These are phyloP conservation scores for Larimichthys polyactis DNA, from an alignment of 2,113 vertebrate genomes.

Conservation along the genomic window DNA sequence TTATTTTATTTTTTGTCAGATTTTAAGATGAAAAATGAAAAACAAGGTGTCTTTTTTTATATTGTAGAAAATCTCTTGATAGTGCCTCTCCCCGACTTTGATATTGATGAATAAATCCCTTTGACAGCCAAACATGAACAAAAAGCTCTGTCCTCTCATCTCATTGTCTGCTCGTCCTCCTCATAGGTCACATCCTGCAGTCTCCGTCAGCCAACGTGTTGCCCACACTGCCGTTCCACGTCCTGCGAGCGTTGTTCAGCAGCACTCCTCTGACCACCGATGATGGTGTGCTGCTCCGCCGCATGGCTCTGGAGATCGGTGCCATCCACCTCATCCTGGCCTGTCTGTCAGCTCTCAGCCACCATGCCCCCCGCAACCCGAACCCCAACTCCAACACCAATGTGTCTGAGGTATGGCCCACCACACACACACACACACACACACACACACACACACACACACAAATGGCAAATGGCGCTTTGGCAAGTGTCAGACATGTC, in stretches of 20 bases:
- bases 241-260: conserved; percentile 94
- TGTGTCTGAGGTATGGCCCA: conserved; percentile 90
- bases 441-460: background rate
- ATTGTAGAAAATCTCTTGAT: background rate
- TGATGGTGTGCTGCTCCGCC: conserved; percentile 93
- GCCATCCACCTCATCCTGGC: conserved; percentile 97
- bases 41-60: background rate
- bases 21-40: background rate
- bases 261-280: conserved; percentile 95
- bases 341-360: conserved; percentile 97
- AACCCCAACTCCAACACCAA: conserved; percentile 89
- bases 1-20: background rate
- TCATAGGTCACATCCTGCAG: conserved; percentile 95
- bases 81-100: background rate
- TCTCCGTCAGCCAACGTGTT: conserved; percentile 97
- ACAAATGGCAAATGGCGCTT: background rate
- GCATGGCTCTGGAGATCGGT: conserved; percentile 98
- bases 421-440: background rate
- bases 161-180: background rate
- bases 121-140: background rate
- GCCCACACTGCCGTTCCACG: conserved; percentile 97
- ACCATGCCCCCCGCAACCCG: conserved; percentile 95
- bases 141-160: background rate
- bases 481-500: background rate
- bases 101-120: background rate